Base-by-base conservation (phyloP, 2,113 vertebrate genomes). In the Leptosomus discolor region DNA sequence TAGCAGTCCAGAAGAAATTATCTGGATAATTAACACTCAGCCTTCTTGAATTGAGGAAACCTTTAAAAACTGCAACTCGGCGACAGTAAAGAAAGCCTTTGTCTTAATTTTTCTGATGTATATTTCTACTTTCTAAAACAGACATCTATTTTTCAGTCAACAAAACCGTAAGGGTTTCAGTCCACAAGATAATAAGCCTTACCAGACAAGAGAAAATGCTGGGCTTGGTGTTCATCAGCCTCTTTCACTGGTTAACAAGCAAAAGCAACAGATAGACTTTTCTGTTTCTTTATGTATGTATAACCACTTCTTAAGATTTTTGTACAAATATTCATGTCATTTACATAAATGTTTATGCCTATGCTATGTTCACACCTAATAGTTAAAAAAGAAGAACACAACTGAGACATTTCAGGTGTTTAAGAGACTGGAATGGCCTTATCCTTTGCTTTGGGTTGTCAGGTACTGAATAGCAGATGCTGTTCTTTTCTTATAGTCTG, bases 281-380 rank as follows among this genome's bases (percentile, higher is more conserved):
- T 58, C 3, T 20, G 8, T 58, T 53, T 70, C 27, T 48, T 71
- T 20, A n/a, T 2, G 0, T 43, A 23, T 2, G 0, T 63, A n/a
- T 48, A 39, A 16, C 11, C 43, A 45, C 17, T n/a, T 61, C 50
- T 24, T 34, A 79, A 60, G 8, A 6, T 51, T 67, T 81, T 65
- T 60, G 10, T 45, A 58, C 7, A 71, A 45, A 39, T 15, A 45
- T 15, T 85, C 41, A 45, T 50, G 11, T 12, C 11, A 30, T 73
- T 73, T 73, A 43, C 19, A 10, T 9, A 9, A 53, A 14, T 26
- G 11, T 58, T 65, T 51, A n/a, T 45, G 23, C 34, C 34, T 79
- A 24, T 48, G 46, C 13, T 36, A 24, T 77, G 21, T 30, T 79
- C 11, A 39, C 5, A 79, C 2, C 3, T 11, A 58, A 17, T 13